phyloP scores from a whole-genome alignment of 1,140 invertebrate genomes.

The Dreissena polymorpha region DNA sequence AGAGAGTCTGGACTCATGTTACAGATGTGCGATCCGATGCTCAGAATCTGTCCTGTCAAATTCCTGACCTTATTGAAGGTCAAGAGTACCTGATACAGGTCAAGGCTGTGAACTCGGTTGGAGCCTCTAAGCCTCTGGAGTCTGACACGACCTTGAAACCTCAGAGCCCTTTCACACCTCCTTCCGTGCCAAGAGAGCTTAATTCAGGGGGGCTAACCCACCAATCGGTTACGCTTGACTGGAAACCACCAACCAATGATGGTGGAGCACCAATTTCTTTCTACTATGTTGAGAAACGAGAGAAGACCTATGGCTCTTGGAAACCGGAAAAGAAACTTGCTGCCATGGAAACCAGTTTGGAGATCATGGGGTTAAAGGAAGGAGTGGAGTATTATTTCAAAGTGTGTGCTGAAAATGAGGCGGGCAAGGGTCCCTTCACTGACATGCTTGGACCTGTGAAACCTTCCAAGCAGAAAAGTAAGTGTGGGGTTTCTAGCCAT shows the following conservation, averaged over 20 bases:
- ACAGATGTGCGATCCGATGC: conserved; percentile 80
- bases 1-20: conserved; percentile 66
- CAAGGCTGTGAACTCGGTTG: conserved; percentile 76
- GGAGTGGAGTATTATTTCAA: conserved; percentile 97
- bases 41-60: conserved; percentile 72
- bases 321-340: conserved; percentile 66
- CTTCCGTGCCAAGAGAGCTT: conserved; percentile 69
- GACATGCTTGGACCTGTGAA: conserved; percentile 71
- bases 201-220: conserved; percentile 68
- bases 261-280: conserved; percentile 96
- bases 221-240: conserved; percentile 79
- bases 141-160: conserved; percentile 90
- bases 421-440: conserved; percentile 83
- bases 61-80: conserved; percentile 88
- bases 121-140: conserved; percentile 82
- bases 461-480: conserved; percentile 74
- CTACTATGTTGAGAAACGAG: conserved; percentile 93
- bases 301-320: conserved; percentile 85
- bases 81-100: conserved; percentile 84
- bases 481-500: conserved; percentile 36
- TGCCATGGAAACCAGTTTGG: conserved; percentile 60
- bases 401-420: conserved; percentile 95
- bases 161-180: conserved; percentile 93
- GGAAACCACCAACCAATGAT: conserved; percentile 98
- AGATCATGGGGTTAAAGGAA: conserved; percentile 85